Percentiles rank a stretch among this genome's conserved stretches.
Conservation (phyloP, 35 echinoderm and acorn worm genomes). For the Anneissia japonica region DNA sequence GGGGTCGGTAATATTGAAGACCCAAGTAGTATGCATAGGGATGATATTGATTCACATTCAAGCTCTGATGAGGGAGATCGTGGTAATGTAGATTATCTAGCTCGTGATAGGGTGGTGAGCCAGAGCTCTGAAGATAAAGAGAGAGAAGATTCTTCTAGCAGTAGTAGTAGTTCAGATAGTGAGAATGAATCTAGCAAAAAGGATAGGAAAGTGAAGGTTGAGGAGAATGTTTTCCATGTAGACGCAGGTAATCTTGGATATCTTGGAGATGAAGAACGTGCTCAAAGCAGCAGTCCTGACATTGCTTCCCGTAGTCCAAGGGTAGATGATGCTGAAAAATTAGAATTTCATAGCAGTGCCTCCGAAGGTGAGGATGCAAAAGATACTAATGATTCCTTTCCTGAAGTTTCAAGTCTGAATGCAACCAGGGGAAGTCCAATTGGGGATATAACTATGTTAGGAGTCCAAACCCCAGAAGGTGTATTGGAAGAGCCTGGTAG, state of each 20-base stretch:
- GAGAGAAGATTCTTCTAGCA: neutral
- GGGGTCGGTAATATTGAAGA: too few relatives aligned
- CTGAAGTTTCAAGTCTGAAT: neutral
- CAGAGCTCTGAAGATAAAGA: neutral
- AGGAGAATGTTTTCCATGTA: neutral
- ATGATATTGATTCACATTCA: neutral
- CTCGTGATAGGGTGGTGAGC: neutral
- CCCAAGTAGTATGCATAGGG: neutral
- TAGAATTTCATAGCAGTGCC: neutral
- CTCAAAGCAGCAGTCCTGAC: neutral
- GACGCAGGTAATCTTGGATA: neutral
- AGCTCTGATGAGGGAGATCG: neutral
- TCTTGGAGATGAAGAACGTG: neutral
- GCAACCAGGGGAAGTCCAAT: neutral
- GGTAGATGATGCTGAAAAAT: neutral
- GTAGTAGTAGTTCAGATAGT: neutral
- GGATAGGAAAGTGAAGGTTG: neutral
- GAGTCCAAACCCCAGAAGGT: neutral
- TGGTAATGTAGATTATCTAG: neutral
- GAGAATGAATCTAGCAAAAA: neutral
- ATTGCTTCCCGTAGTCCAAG: neutral
- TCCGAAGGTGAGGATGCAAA: neutral
- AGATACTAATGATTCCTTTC: neutral
- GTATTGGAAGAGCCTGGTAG: too few relatives aligned
- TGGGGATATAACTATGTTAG: neutral